Conservation (phyloP, 2,797 vertebrate genomes). For the Silurus lanzhouensis region DNA sequence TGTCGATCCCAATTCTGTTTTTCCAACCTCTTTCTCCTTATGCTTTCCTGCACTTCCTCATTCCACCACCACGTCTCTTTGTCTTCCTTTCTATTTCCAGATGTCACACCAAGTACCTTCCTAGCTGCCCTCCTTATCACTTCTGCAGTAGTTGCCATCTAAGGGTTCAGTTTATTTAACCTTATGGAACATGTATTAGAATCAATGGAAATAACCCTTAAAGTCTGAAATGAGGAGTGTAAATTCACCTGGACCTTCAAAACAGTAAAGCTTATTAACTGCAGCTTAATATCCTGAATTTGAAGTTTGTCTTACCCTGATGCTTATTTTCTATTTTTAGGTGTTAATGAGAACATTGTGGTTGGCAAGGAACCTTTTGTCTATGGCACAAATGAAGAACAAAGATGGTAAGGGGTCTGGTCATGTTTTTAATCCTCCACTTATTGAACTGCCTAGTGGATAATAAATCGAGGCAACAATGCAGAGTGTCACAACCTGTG, state of each 20-base stretch:
- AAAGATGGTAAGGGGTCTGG: conserved; percentile 63
- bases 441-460: not conserved
- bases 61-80: too few species aligned
- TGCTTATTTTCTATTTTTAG: conserved; percentile 53
- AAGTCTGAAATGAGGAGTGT: too few species aligned
- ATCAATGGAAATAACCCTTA: not conserved
- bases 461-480: not conserved
- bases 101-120: too few species aligned
- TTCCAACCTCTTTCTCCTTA: too few species aligned
- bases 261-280: not conserved
- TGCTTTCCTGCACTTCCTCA: too few species aligned
- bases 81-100: too few species aligned
- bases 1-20: too few species aligned
- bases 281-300: not conserved
- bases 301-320: not conserved
- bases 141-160: not conserved
- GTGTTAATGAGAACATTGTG: conserved; percentile 69
- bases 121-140: too few species aligned
- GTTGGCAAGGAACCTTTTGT: conserved; percentile 67
- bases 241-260: too few species aligned
- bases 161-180: not conserved
- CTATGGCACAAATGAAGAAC: conserved; percentile 58
- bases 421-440: not conserved
- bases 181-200: not conserved
- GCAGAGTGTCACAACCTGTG: not conserved